Base-by-base conservation (phyloP, 2,888 invertebrate species). In the Didymodactylos carnosus region DNA sequence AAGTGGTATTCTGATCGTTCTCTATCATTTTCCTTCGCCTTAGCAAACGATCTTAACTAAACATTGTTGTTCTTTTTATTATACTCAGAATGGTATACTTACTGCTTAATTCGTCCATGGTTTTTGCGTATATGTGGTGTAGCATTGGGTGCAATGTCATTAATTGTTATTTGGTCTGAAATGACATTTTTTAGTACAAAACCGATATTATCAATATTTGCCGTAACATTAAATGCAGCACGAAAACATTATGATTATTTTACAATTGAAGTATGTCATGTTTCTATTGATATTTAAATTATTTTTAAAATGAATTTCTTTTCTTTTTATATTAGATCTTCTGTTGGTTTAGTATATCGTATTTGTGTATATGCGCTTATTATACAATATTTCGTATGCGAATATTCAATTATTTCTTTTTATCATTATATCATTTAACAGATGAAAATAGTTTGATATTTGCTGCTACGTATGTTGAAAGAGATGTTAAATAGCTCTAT, bases 361-460 rank as follows among this genome's bases (percentile, higher is more conserved):
- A 97, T 85, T 87, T 98, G 81, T 93, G 94, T 84, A 90, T 93
- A 81, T 98, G 97, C 85, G 94, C 98, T 4, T 98, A 94, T 84
- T 97, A 93, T 35, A 98, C 97, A 0, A 91, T 99, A 51, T 89
- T 99, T 79, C 92, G 94, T 84, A 92, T 99, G 78, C 88, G 93
- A 72, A 88, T 99, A 40, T 87, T 98, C 69, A 97, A 97, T 85
- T 88, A 95, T 78, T 98, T 97, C 85, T 95, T 97, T 82, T 85
- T 99, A 78, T 95, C 97, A 7, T 91, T 94, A 0, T 91, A 95
- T 82, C 97, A 98, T 83, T 93, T 94, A 85, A 99, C 98, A 11
- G 94, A 97, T 82, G 97, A 97, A 82, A 94, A 98, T 86, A 94
- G 94, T 82, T 88, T 99, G 76, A 92, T 99, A 80, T 95, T 99